A percentile compares a stretch with the other conserved stretches of the same genome.
Evolutionary conservation across 2,797 vertebrate genomes (phyloP).

Genomic region (Notolabrus celidotus): DNA sequence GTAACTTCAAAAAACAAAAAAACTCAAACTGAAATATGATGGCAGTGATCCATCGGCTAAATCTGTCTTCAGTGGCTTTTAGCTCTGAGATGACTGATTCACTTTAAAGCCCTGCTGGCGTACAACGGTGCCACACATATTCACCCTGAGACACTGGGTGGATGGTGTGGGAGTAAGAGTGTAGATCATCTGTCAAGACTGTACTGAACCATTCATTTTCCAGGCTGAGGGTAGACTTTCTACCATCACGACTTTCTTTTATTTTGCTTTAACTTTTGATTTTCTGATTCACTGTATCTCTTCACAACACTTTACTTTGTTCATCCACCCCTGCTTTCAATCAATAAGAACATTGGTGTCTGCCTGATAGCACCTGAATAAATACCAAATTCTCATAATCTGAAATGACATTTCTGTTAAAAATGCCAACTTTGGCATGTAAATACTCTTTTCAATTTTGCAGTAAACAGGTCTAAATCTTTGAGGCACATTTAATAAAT

Average conservation of each 20-base stretch:
- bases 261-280: not conserved
- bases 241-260: not conserved
- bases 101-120: not conserved
- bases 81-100: not conserved
- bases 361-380: not conserved
- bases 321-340: not conserved
- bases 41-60: not conserved
- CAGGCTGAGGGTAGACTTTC: not conserved
- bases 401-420: not conserved
- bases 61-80: not conserved
- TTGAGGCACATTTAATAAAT: no score
- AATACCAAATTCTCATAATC: not conserved
- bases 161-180: not conserved
- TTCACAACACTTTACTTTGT: not conserved
- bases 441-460: not conserved
- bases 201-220: not conserved
- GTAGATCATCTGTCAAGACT: not conserved
- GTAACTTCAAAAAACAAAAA: no score
- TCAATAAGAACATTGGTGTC: not conserved
- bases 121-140: not conserved
- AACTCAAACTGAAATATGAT: not conserved
- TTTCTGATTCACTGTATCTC: not conserved
- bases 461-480: not conserved
- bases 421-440: no score
- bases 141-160: not conserved